These are phyloP conservation scores for Botia kubotai DNA, from an alignment of 2,797 vertebrate species.

Conservation along the genomic window DNA sequence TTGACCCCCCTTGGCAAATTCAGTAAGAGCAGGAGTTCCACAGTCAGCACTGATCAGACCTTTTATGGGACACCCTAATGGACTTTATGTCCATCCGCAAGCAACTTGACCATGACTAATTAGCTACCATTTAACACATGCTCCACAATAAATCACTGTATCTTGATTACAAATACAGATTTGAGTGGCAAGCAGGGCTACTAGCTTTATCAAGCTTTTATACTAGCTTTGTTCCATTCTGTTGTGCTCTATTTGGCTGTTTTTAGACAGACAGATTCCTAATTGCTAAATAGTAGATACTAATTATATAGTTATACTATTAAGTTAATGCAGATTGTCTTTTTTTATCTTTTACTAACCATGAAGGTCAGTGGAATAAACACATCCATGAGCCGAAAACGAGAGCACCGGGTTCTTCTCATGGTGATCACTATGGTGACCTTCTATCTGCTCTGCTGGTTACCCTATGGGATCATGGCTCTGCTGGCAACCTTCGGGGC, in stretches of 20 bases:
- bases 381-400: slow-evolving; percentile 59
- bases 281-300: too few relatives aligned
- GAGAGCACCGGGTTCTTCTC: slow-evolving; percentile 77
- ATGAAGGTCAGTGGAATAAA: slow-evolving; percentile 72
- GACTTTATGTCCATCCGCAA: background rate
- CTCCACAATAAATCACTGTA: background rate
- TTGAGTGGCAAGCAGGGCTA: too few relatives aligned
- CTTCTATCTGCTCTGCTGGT: slow-evolving; percentile 85
- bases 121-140: slow-evolving; percentile 4
- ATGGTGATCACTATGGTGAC: slow-evolving; percentile 82
- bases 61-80: background rate
- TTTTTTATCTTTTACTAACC: background rate
- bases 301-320: too few relatives aligned
- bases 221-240: too few relatives aligned
- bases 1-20: background rate
- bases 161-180: background rate
- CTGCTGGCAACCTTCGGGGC: slow-evolving; percentile 80
- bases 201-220: too few relatives aligned
- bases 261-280: too few relatives aligned
- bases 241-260: too few relatives aligned
- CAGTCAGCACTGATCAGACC: slow-evolving; percentile 15
- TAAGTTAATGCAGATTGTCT: background rate
- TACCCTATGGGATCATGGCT: slow-evolving; percentile 80
- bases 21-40: background rate
- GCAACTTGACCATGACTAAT: slow-evolving; percentile 8